phyloP scores from a whole-genome alignment of 2,113 vertebrate species.

The Triplophysa siluroides region DNA sequence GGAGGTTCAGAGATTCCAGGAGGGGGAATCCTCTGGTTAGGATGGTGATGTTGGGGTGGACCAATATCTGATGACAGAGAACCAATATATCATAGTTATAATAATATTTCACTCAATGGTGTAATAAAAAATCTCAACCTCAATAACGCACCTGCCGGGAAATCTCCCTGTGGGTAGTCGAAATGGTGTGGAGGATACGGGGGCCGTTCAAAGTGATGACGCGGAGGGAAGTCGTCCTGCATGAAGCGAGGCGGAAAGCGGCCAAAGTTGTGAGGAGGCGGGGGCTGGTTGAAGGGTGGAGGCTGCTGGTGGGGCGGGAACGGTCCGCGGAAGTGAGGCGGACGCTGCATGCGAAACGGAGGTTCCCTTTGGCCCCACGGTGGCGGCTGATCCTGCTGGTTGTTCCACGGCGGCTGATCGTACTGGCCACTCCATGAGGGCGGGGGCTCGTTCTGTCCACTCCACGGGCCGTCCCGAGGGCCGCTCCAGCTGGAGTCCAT shows the following conservation, averaged over 20 bases:
- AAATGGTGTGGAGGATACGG: constrained; percentile 91
- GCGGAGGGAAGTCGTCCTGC: constrained; percentile 95
- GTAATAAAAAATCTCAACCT: no score
- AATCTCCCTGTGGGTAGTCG: constrained; percentile 94
- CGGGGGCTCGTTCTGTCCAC: constrained; percentile 82
- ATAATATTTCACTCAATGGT: no score
- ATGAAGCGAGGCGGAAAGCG: constrained; percentile 96
- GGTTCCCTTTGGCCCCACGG: constrained; percentile 96
- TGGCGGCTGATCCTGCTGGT: constrained; percentile 90
- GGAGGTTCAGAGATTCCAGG: constrained; percentile 91
- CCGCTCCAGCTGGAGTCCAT: constrained; percentile 91
- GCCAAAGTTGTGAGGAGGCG: constrained; percentile 91
- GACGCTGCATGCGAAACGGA: constrained; percentile 94
- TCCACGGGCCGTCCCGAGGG: constrained; percentile 85
- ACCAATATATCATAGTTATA: background rate
- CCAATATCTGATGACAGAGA: constrained; percentile 80
- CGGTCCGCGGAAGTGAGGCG: constrained; percentile 93
- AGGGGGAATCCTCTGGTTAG: constrained; percentile 90
- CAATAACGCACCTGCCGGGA: constrained; percentile 80
- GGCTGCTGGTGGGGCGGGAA: constrained; percentile 96
- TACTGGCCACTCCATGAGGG: constrained; percentile 89
- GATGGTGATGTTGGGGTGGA: constrained; percentile 94
- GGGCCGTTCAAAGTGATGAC: constrained; percentile 92
- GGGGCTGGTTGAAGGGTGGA: constrained; percentile 94
- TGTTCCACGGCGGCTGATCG: constrained; percentile 90